phyloP scores from a whole-genome alignment of 2,113 vertebrate genomes.

The Archocentrus centrarchus region DNA sequence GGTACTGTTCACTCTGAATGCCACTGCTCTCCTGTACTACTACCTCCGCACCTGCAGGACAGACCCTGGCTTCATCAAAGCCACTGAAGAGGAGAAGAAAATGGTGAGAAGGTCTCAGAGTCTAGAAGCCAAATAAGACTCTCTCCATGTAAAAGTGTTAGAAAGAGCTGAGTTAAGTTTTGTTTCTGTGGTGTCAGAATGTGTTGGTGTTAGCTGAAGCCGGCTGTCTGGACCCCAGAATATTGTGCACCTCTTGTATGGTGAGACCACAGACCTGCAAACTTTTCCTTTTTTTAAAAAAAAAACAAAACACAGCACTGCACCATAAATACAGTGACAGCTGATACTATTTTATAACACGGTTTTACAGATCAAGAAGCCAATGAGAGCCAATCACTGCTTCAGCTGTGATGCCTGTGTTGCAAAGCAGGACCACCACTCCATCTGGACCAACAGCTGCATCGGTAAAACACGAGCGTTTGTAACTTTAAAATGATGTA shows the following conservation, averaged over 20 bases:
- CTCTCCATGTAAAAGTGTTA: neutral
- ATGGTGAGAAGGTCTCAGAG: constrained; percentile 76
- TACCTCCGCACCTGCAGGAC: constrained; percentile 89
- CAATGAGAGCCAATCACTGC: constrained; percentile 90
- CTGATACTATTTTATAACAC: neutral
- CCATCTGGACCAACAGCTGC: constrained; percentile 90
- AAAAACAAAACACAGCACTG: neutral
- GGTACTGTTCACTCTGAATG: constrained; percentile 81
- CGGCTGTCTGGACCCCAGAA: constrained; percentile 89
- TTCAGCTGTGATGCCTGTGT: constrained; percentile 88
- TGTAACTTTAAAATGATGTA: neutral
- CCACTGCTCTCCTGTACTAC: constrained; percentile 86
- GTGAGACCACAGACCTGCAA: constrained; percentile 75
- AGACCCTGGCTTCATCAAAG: constrained; percentile 89
- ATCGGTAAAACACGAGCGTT: constrained; percentile 79
- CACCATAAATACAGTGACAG: neutral
- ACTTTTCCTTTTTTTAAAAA: neutral
- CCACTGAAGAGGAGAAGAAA: constrained; percentile 91
- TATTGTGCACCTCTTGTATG: constrained; percentile 95
- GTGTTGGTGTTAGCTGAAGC: constrained; percentile 91
- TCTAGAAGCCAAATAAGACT: neutral
- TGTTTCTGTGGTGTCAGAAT: constrained; percentile 81
- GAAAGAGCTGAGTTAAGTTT: neutral
- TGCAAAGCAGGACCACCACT: constrained; percentile 94
- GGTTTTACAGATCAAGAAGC: constrained; percentile 87